phyloP scores from a whole-genome alignment of 2,113 vertebrate species.

The Etheostoma cragini region DNA sequence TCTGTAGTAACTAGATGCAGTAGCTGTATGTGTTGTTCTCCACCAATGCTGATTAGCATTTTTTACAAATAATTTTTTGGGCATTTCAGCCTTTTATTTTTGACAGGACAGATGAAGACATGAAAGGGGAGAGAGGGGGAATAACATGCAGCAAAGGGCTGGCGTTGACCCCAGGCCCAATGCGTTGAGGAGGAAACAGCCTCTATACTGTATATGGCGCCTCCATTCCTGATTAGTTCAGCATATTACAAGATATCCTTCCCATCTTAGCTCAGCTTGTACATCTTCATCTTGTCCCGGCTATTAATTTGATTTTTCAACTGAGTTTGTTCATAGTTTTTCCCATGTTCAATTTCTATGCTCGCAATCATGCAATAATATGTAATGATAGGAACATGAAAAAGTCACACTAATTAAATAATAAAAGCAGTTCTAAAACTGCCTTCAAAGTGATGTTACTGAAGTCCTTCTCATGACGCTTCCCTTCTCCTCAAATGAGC shows the following conservation, averaged over 20 bases:
- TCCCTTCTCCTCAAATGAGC: slow-evolving; percentile 38
- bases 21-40: not conserved
- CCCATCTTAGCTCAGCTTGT: not conserved
- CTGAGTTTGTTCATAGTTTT: not conserved
- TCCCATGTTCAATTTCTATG: not conserved
- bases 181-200: no score
- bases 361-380: not conserved
- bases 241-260: not conserved
- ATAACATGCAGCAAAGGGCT: no score
- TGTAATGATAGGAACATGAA: not conserved
- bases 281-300: not conserved
- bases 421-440: not conserved
- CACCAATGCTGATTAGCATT: not conserved
- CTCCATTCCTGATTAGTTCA: not conserved
- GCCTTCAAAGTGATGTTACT: not conserved
- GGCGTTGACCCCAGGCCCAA: no score
- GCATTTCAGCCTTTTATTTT: no score
- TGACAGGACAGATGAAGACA: no score
- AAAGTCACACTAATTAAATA: not conserved
- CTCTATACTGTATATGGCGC: no score
- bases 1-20: not conserved
- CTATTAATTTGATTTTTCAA: not conserved
- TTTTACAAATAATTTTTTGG: no score
- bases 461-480: slow-evolving; percentile 7
- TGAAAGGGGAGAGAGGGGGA: no score